Evolutionary conservation across 2,888 invertebrate species (phyloP), one percentile per base, ranked within the genome.

Genomic region (Acronicta psi): DNA sequence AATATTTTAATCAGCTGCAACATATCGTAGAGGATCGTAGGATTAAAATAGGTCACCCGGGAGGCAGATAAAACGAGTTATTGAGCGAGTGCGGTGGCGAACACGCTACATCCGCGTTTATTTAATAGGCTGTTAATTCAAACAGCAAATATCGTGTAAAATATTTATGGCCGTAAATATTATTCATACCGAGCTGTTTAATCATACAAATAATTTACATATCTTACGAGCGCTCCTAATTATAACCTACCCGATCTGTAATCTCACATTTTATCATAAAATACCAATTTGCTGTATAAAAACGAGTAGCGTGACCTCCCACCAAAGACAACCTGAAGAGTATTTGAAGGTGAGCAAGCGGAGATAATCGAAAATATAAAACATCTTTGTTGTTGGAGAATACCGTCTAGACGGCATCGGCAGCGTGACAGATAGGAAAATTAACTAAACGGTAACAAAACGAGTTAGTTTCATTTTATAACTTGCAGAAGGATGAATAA

Each of bases 41-140:
- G 73, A 80, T 82, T 77, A 70, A 88, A 85, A 85, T 85, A 85
- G 86, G 86, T 85, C 86, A 85, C 70, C 74, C 77, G 74, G 81
- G 83, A 80, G 79, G 73, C 73, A 78, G 81, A 80, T 81, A 78
- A 82, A 81, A 69, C 73, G 59, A 70, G 42, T 69, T 74, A 77
- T 69, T 77, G 75, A 80, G 75, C 75, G 64, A 76, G 69, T 69
- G 69, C 72, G 64, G 67, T 61, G 59, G 63, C 55, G 68, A 63
- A 63, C 71, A 69, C 73, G 41, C 59, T 69, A 76, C 77, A 80
- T 82, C 76, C 77, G 79, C 70, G 66, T 77, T 77, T 68, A 77
- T 82, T 73, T 73, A 70, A 72, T 75, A 66, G 70, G 68, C 53
- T 59, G 55, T 59, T 65, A 68, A 73, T 75, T 72, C 72, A 70